Evolutionary conservation across 2,888 invertebrate genomes (phyloP), one percentile per base, ranked within the genome.

Genomic region (Mamestra brassicae): DNA sequence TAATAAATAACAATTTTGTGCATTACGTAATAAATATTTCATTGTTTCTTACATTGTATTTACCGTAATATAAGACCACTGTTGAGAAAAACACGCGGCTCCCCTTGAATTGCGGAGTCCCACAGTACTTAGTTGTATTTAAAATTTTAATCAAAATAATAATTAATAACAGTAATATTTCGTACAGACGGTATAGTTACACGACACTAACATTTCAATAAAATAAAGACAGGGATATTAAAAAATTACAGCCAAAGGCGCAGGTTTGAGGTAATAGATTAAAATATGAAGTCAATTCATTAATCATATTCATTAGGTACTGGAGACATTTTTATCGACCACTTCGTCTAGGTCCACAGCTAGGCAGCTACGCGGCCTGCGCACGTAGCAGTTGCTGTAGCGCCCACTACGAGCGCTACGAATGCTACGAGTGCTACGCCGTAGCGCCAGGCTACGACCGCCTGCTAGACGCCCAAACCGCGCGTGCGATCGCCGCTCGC

Each of bases 21-120:
- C 95, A 96, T 96, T 96, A 96, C 94, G 93, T 96, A 96, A 96
- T 94, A 94, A 93, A 95, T 95, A 95, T 94, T 95, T 95, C 93
- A 96, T 96, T 95, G 94, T 96, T 96, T 96, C 96, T 96, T 95
- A 96, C 94, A 95, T 95, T 95, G 94, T 96, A 96, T 96, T 94
- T 95, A 96, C 94, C 93, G 94, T 95, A 95, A 94, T 94, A 83
- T 96, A 96, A 96, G 96, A 94, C 91, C 95, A 96, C 95, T 95
- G 95, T 95, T 96, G 89, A 93, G 90, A 91, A 90, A 92, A 91
- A 86, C 84, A 93, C 90, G 90, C 92, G 93, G 89, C 95, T 94
- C 94, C 93, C 88, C 87, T 90, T 89, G 89, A 89, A 90, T 89
- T 89, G 89, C 90, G 93, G 94, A 93, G 95, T 93, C 92, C 91